Base-by-base conservation (phyloP, 2,797 vertebrate genomes). In the Phaenicophaeus curvirostris region DNA sequence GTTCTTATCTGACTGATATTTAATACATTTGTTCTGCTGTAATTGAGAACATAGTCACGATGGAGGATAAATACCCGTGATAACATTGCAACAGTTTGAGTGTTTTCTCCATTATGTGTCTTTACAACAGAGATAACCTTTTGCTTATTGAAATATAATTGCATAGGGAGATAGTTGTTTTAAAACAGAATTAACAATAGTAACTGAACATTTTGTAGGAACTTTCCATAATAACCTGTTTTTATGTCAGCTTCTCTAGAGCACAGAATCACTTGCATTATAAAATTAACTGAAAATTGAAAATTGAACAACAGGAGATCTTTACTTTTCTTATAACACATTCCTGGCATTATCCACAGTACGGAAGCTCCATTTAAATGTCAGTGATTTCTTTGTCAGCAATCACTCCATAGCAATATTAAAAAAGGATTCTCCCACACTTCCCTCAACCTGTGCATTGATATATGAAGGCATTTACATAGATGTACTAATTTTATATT, bases 121-220 rank as follows among this genome's bases (percentile, higher is more conserved):
- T 95, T 90, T 97, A 94, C 86, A 94, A 89, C 46, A 95, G 81
- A 95, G 93, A 97, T 96, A 97, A 97, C 96, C 96, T 97, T 96
- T 97, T 95, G 91, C 95, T 96, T 97, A 96, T 97, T 96, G 95
- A 96, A 97, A 96, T 92, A 95, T 93, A 97, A 97, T 97, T 97
- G 91, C 68, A 74, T 81, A 82, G 78, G 62, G 91, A 89, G 91
- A 89, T 90, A 77, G 93, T 67, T 94, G 91, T 94, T 97, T 97
- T 96, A 93, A 95, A 97, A 95, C 81, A 96, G 77, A 95, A 96
- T 94, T 94, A 97, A 82, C 89, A 95, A 89, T 77, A 82, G 75
- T 75, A 89, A 73, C 93, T 83, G 87, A 96, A 95, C 31, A 62
- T 95, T 96, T 93, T 82, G 59, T 79, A 90, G 90, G 79, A 91